Evolutionary conservation across 2,888 invertebrate genomes (phyloP).

Genomic region (Hypercompe scribonia): DNA sequence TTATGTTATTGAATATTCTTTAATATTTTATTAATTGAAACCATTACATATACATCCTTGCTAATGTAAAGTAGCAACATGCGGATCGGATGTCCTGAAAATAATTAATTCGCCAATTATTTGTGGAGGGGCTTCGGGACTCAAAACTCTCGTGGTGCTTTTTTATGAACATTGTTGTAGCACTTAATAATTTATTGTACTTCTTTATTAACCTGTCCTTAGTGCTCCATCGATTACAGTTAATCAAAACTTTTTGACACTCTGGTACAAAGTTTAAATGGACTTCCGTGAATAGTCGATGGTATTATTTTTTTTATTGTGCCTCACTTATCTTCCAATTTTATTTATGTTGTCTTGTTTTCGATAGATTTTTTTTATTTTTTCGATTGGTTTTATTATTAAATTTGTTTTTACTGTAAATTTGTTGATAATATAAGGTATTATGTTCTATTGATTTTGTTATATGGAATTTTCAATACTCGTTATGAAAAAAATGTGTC

Average conservation of each 20-base stretch:
- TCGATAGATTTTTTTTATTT: conserved; percentile 16
- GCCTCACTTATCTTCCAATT: conserved; percentile 31
- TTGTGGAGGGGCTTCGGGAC: conserved; percentile 22
- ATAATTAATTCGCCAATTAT: conserved; percentile 41
- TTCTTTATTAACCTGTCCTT: conserved; percentile 24
- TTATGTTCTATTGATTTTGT: neutral
- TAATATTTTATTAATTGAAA: conserved; percentile 53
- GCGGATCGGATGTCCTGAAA: conserved; percentile 49
- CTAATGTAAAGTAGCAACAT: conserved; percentile 41
- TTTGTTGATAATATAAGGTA: neutral
- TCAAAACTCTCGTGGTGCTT: conserved; percentile 17
- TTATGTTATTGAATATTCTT: conserved; percentile 48
- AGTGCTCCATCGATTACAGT: conserved; percentile 39
- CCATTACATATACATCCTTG: conserved; percentile 40
- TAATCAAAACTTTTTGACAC: conserved; percentile 40
- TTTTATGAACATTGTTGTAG: conserved; percentile 21
- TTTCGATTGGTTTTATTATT: too few relatives aligned
- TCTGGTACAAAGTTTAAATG: conserved; percentile 39
- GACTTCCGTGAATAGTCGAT: conserved; percentile 27
- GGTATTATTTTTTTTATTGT: conserved; percentile 28
- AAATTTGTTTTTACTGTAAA: neutral
- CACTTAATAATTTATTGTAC: conserved; percentile 29
- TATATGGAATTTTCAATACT: neutral
- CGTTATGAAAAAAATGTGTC: neutral
- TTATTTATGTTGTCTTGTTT: conserved; percentile 24